A percentile compares a stretch with the other conserved stretches of the same genome.
Evolutionary conservation across 2,888 invertebrate species (phyloP).

Genomic region (Agelastica alni): DNA sequence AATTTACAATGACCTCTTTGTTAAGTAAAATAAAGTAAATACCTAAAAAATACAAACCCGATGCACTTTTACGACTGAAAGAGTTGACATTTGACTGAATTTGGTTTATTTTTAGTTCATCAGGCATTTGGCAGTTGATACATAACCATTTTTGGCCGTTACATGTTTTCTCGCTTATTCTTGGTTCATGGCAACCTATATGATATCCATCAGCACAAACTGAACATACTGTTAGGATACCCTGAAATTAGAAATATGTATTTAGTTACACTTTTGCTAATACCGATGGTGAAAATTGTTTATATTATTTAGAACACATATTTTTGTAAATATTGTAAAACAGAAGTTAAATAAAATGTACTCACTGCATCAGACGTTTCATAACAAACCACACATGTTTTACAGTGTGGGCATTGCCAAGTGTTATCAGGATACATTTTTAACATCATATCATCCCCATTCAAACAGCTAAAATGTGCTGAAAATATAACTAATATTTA

Average conservation of each 20-base stretch:
- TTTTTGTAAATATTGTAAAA: constrained; percentile 7
- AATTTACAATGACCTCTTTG: no score
- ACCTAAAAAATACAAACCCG: constrained; percentile 35
- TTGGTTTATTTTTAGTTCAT: constrained; percentile 52
- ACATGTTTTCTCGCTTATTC: constrained; percentile 63
- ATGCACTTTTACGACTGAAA: constrained; percentile 34
- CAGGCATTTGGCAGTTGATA: constrained; percentile 63
- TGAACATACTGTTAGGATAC: constrained; percentile 60
- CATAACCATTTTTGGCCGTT: constrained; percentile 73
- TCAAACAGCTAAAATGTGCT: constrained; percentile 73
- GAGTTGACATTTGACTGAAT: constrained; percentile 52
- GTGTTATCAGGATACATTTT: constrained; percentile 68
- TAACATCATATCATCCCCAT: constrained; percentile 68
- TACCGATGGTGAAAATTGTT: no score
- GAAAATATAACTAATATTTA: constrained; percentile 35
- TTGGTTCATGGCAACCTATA: constrained; percentile 76
- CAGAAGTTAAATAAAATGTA: constrained; percentile 39
- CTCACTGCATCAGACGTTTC: constrained; percentile 77
- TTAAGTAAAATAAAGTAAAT: no score
- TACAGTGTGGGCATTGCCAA: constrained; percentile 91
- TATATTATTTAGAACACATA: no score
- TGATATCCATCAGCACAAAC: constrained; percentile 87
- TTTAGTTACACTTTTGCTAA: not conserved
- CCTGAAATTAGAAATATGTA: constrained; percentile 39
- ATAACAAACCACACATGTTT: constrained; percentile 81